phyloP scores from a whole-genome alignment of 2,888 invertebrate species.

The Trachelus iudaicus region DNA sequence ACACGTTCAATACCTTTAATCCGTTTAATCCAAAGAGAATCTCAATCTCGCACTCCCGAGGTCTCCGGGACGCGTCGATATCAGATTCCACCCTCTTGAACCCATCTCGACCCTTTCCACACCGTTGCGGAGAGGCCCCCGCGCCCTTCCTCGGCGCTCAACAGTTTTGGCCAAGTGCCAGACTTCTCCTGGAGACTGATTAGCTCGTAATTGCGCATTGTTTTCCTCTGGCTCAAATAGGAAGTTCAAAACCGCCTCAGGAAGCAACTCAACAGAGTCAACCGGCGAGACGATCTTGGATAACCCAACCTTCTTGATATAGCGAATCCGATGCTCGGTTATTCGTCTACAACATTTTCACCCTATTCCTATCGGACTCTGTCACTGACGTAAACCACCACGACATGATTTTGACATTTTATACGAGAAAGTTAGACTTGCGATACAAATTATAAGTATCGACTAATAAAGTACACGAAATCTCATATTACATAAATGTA shows the following conservation, averaged over 20 bases:
- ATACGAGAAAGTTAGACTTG: too few relatives aligned
- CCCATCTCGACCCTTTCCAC: constrained; percentile 10
- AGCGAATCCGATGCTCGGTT: neutral
- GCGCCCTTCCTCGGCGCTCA: constrained; percentile 28
- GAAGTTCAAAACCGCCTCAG: constrained; percentile 9
- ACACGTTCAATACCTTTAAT: constrained; percentile 17
- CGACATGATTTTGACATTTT: too few relatives aligned
- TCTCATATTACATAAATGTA: too few relatives aligned
- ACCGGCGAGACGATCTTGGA: neutral
- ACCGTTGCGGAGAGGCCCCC: constrained; percentile 6
- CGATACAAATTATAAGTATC: too few relatives aligned
- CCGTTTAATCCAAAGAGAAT: constrained; percentile 23
- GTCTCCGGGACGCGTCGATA: constrained; percentile 9
- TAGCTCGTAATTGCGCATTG: constrained; percentile 56
- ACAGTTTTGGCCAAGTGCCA: constrained; percentile 50
- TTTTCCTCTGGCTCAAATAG: constrained; percentile 29
- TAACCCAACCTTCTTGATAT: neutral
- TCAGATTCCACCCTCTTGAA: constrained; percentile 5
- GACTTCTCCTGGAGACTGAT: constrained; percentile 42
- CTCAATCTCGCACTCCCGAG: constrained; percentile 5
- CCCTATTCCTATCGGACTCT: neutral
- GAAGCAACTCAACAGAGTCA: neutral
- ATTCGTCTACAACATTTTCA: neutral
- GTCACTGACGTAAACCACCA: neutral
- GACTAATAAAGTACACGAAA: too few relatives aligned